Percentiles rank a stretch among this genome's conserved stretches.
Evolutionary conservation across 2,888 invertebrate genomes (phyloP).

Genomic region (Linnaemya vulpina): DNA sequence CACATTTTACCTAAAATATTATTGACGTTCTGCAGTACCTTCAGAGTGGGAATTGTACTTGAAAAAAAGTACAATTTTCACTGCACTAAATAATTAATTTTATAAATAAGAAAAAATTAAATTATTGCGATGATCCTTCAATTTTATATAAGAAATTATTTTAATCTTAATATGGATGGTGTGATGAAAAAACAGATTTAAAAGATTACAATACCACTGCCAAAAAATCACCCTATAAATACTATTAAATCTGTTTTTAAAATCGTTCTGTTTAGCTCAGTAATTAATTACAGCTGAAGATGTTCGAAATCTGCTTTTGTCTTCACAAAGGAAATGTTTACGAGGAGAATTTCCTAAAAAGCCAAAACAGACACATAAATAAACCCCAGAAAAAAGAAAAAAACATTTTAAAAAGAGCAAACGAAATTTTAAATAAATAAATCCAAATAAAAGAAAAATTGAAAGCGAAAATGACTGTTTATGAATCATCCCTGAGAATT

Average conservation of each 20-base stretch:
- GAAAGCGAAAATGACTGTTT: constrained; percentile 64
- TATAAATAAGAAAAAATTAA: too few species aligned
- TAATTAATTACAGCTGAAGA: background rate
- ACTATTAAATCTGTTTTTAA: too few species aligned
- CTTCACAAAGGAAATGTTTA: constrained; percentile 35
- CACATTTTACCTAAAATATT: too few species aligned
- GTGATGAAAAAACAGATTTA: too few species aligned
- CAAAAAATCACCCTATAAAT: constrained; percentile 2
- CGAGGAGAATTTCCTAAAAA: constrained; percentile 31
- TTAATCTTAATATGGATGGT: too few species aligned
- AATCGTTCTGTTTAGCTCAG: background rate
- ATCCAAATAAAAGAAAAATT: constrained; percentile 35
- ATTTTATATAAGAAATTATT: too few species aligned
- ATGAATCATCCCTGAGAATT: constrained; percentile 64
- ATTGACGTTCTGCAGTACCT: too few species aligned
- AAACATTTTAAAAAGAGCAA: background rate
- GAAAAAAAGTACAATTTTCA: too few species aligned
- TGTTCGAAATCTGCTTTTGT: background rate
- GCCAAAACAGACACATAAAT: constrained; percentile 18
- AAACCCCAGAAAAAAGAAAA: constrained; percentile 19
- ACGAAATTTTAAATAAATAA: background rate
- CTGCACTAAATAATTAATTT: too few species aligned
- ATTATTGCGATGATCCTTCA: too few species aligned
- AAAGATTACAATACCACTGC: too few species aligned
- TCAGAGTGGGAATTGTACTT: too few species aligned